Base-by-base conservation (phyloP, 2,797 vertebrate genomes). In the Sebastes itinus region DNA sequence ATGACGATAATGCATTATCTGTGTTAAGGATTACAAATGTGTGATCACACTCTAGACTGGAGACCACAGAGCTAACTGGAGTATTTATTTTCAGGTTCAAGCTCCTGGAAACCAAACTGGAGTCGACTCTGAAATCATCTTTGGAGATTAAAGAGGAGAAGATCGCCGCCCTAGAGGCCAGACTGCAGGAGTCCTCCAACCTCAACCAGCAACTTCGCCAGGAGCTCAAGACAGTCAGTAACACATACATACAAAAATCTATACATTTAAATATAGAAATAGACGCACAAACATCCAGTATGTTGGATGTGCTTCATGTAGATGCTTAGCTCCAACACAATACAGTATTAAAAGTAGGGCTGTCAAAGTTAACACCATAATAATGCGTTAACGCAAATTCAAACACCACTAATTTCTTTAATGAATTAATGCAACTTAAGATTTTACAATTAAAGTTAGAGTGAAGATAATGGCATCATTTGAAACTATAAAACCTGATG, bases 111-210 rank as follows among this genome's bases (percentile, higher is more conserved):
- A 97, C 97, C 70, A 99, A 97, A 90, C 95, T 99, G 87, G 98
- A 99, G 95, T 99, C 97, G 0, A 98, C 98, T 0, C 92, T 99
- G 71, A 99, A 99, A 89, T 99, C 98, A 64, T 98, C 98, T n/a
- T 93, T 99, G 67, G 99, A 99, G 96, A 99, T 99, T 84, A 99
- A 99, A 93, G 97, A 97, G 93, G 98, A 99, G 95, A 99, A 99
- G 95, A 99, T 99, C 58, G 97, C 98, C 12, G 97, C 98, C 86
- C 94, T 99, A 66, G 99, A 99, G 94, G 99, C 99, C 87, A 96
- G 98, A 90, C 94, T 99, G 88, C 98, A 99, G 91, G 99, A 99
- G 89, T 99, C 99, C 1, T 98, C 97, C 22, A 99, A 99, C 93
- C 96, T 99, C 71, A 99, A 99, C 89, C 98, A 99, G 90, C 97